A percentile compares a stretch with the other conserved stretches of the same genome.
phyloP scores from a whole-genome alignment of 2,797 vertebrate genomes.

The Clarias pachynema region DNA sequence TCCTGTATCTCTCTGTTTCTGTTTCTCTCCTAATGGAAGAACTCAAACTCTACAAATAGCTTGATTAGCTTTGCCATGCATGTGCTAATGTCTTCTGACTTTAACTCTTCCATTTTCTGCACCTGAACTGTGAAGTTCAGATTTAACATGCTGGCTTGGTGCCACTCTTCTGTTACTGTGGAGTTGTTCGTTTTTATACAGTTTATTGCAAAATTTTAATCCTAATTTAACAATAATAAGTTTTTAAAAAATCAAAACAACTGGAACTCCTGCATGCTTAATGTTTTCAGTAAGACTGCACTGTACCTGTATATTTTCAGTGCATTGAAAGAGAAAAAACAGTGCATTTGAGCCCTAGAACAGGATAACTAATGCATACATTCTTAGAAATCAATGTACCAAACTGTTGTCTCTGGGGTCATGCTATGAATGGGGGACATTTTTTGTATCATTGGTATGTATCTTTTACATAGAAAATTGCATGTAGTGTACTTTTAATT shows the following conservation, averaged over 20 bases:
- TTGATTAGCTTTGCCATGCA: conserved; percentile 48
- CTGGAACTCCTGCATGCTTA: not conserved
- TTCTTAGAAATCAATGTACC: not conserved
- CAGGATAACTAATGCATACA: not conserved
- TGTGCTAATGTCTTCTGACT: conserved; percentile 44
- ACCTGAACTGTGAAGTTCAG: conserved; percentile 57
- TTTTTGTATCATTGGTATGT: too few relatives aligned
- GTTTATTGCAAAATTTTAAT: not conserved
- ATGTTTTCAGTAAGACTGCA: not conserved
- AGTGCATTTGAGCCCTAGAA: not conserved
- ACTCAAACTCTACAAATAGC: conserved; percentile 37
- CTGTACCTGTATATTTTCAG: not conserved
- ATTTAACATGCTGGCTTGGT: conserved; percentile 18
- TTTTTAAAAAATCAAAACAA: not conserved
- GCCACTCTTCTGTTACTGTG: not conserved
- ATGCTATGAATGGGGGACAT: not conserved
- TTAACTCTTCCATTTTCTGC: conserved; percentile 50
- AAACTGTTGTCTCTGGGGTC: not conserved
- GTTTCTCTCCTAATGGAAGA: conserved; percentile 30
- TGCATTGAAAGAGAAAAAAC: not conserved
- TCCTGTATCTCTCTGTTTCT: conserved; percentile 25
- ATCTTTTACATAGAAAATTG: not conserved
- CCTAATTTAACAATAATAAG: not conserved
- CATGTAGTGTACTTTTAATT: not conserved
- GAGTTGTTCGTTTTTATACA: not conserved